Conservation (phyloP, 2,888 invertebrate genomes). For the Sepioteuthis lessoniana region DNA sequence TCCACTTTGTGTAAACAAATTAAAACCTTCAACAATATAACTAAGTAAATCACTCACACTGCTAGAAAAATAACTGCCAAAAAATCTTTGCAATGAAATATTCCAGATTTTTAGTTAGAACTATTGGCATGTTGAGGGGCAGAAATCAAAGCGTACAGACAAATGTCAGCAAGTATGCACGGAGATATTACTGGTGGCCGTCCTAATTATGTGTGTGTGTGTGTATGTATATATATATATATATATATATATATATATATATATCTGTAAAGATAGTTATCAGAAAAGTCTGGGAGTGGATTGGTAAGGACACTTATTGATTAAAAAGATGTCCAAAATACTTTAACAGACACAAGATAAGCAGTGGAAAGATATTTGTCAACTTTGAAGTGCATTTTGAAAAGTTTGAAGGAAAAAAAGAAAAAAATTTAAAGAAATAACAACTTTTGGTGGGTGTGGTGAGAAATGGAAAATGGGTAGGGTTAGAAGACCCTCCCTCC, state of each 20-base stretch:
- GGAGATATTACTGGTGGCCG: background rate
- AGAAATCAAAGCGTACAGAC: background rate
- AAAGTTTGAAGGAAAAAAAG: background rate
- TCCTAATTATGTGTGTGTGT: too few species aligned
- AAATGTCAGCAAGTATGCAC: background rate
- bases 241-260: background rate
- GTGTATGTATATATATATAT: too few species aligned
- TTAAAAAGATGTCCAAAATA: conserved; percentile 33
- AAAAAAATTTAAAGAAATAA: background rate
- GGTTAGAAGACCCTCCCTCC: background rate
- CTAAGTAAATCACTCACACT: too few species aligned
- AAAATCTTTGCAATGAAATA: too few species aligned
- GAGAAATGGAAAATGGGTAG: background rate
- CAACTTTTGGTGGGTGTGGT: background rate
- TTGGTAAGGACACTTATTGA: conserved; percentile 33
- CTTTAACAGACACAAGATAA: conserved; percentile 33
- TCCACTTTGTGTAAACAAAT: too few species aligned
- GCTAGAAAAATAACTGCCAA: too few species aligned
- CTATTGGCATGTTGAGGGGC: background rate
- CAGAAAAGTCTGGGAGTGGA: background rate
- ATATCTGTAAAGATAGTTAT: background rate
- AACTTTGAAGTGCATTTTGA: conserved; percentile 1
- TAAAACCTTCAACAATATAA: too few species aligned
- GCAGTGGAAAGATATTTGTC: conserved; percentile 4
- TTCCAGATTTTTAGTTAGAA: background rate